A percentile compares a stretch with the other conserved stretches of the same genome.
Evolutionary conservation across 2,797 vertebrate species (phyloP).

Genomic region (Paramormyrops hopkinsi): DNA sequence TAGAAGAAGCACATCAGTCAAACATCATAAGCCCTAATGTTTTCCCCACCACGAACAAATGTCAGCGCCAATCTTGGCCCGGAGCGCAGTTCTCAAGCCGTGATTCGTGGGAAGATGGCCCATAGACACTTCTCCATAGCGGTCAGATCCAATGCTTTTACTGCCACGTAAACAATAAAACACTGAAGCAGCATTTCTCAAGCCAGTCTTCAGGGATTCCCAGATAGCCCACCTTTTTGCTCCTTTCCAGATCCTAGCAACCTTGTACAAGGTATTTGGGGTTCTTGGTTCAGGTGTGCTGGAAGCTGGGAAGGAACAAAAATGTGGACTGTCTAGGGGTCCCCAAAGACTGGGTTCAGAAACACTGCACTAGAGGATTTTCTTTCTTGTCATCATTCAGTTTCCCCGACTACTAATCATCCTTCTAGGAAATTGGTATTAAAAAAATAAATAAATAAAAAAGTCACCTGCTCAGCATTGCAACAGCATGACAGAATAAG

Average conservation of each 20-base stretch:
- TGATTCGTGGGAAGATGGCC: not conserved
- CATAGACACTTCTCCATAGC: not conserved
- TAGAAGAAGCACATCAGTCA: not conserved
- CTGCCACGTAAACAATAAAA: not conserved
- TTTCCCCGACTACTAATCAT: not conserved
- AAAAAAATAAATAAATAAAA: not conserved
- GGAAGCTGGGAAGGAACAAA: not conserved
- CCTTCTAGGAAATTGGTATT: not conserved
- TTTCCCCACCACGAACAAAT: not conserved
- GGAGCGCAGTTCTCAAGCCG: not conserved
- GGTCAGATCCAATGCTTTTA: not conserved
- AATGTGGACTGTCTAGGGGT: not conserved
- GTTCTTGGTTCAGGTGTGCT: not conserved
- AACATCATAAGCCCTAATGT: not conserved
- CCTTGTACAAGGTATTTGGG: not conserved
- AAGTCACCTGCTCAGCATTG: not conserved
- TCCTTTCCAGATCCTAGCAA: not conserved
- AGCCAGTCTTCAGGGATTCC: not conserved
- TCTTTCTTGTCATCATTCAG: not conserved
- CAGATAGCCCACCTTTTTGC: not conserved
- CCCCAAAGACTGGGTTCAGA: not conserved
- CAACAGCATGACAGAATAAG: not conserved
- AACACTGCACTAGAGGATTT: not conserved
- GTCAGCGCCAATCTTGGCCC: not conserved
- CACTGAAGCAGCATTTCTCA: not conserved